Evolutionary conservation across 2,113 vertebrate genomes (phyloP).

Genomic region (Catharus fuscescens): DNA sequence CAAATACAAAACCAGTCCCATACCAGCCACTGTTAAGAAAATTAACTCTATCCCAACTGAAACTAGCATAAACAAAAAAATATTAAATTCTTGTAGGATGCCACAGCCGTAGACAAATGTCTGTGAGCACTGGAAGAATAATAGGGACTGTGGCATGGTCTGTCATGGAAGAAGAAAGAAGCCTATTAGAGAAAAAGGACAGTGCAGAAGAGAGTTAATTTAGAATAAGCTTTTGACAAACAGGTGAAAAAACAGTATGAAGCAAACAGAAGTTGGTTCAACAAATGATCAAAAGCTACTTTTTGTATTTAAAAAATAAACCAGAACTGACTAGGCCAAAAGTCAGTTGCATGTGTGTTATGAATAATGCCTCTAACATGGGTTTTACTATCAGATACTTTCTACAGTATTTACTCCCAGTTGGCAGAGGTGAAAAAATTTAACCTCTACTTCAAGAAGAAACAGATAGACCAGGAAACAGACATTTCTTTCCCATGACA

Average conservation of each 20-base stretch:
- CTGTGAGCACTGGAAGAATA: neutral
- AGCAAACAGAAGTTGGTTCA: neutral
- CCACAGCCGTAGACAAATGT: neutral
- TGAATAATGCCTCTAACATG: neutral
- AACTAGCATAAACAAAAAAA: neutral
- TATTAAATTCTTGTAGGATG: neutral
- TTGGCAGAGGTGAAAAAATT: neutral
- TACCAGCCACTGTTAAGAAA: neutral
- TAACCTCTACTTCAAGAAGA: neutral
- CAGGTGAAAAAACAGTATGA: neutral
- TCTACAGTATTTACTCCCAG: neutral
- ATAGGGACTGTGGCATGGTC: fast-evolving
- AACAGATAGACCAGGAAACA: neutral
- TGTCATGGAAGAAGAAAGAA: neutral
- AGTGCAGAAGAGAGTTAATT: neutral
- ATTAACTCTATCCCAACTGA: neutral
- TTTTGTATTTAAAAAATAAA: neutral
- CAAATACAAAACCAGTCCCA: neutral
- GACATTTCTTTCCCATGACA: neutral
- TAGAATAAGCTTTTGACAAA: neutral
- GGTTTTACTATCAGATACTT: neutral
- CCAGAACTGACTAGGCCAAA: neutral
- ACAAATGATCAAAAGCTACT: neutral
- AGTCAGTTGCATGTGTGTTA: neutral
- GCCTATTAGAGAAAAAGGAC: neutral